These are phyloP conservation scores for Stichopus chloronotus DNA, from an alignment of 35 echinoderm and acorn worm genomes.

Conservation along the genomic window DNA sequence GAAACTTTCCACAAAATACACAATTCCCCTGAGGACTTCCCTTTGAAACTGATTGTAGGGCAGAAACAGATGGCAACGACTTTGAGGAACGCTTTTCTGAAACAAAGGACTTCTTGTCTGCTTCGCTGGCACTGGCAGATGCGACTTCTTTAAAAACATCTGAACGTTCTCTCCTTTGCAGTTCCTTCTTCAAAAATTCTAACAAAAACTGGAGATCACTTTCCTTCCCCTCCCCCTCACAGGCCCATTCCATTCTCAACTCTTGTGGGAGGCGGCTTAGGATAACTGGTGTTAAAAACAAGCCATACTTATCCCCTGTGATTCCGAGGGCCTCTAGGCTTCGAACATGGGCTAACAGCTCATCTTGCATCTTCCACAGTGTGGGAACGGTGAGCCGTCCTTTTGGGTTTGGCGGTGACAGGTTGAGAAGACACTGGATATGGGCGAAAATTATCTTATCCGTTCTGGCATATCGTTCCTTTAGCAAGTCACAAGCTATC, in stretches of 20 bases:
- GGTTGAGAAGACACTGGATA: constrained; percentile 40
- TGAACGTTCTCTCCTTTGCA: background rate
- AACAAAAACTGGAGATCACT: constrained; percentile 28
- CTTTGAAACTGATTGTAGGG: constrained; percentile 4
- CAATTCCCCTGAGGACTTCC: background rate
- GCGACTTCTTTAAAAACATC: background rate
- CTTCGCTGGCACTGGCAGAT: background rate
- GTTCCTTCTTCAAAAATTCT: constrained; percentile 22
- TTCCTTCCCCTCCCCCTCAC: constrained; percentile 35
- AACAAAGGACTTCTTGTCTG: constrained; percentile 13
- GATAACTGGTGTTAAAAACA: constrained; percentile 27
- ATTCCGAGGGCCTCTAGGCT: constrained; percentile 23
- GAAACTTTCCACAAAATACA: constrained; percentile 32
- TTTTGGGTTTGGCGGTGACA: background rate
- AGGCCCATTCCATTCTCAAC: constrained; percentile 50
- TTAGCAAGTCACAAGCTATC: background rate
- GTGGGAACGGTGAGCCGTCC: background rate
- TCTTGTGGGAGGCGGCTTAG: background rate
- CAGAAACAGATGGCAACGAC: constrained; percentile 9
- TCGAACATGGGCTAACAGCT: background rate
- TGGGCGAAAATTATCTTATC: constrained; percentile 49
- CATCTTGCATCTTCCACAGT: constrained; percentile 1
- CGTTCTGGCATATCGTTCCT: constrained; percentile 8
- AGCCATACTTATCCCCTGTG: constrained; percentile 25
- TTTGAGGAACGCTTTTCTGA: background rate